Evolutionary conservation across 2,888 invertebrate species (phyloP).

Genomic region (Epiblema foenella): DNA sequence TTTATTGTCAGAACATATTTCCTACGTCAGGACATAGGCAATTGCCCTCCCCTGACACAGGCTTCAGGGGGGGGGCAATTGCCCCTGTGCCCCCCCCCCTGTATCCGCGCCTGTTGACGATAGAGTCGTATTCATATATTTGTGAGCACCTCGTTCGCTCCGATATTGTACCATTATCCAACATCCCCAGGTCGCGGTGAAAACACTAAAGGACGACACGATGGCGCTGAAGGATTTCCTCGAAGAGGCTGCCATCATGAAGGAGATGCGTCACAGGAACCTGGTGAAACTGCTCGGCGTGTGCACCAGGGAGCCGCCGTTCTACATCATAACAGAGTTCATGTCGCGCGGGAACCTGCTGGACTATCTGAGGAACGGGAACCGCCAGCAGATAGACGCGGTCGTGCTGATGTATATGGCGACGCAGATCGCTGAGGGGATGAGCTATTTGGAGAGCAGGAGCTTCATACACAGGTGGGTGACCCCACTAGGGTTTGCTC

Average conservation of each 20-base stretch:
- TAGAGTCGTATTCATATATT: too few species aligned
- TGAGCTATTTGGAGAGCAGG: constrained; percentile 98
- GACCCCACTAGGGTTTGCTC: neutral
- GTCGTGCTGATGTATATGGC: constrained; percentile 99
- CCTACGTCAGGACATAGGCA: too few species aligned
- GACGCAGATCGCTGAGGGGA: constrained; percentile 99
- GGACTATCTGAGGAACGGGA: constrained; percentile 96
- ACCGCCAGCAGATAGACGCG: constrained; percentile 94
- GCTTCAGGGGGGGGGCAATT: too few species aligned
- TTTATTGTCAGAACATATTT: too few species aligned
- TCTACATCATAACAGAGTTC: constrained; percentile 99
- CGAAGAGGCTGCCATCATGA: constrained; percentile 99
- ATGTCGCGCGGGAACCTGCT: constrained; percentile 99
- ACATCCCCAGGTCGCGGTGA: constrained; percentile 92
- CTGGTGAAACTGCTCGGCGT: constrained; percentile 99
- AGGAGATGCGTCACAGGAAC: constrained; percentile 99
- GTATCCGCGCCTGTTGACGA: too few species aligned
- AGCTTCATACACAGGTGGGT: constrained; percentile 95
- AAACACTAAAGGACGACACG: constrained; percentile 99
- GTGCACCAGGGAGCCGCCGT: constrained; percentile 99
- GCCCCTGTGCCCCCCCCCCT: too few species aligned
- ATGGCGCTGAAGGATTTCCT: constrained; percentile 99
- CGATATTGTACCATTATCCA: neutral
- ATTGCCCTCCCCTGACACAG: too few species aligned
- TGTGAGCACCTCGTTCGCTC: too few species aligned